Conservation (phyloP, 2,888 invertebrate genomes). For the Acanthosepion esculentum region DNA sequence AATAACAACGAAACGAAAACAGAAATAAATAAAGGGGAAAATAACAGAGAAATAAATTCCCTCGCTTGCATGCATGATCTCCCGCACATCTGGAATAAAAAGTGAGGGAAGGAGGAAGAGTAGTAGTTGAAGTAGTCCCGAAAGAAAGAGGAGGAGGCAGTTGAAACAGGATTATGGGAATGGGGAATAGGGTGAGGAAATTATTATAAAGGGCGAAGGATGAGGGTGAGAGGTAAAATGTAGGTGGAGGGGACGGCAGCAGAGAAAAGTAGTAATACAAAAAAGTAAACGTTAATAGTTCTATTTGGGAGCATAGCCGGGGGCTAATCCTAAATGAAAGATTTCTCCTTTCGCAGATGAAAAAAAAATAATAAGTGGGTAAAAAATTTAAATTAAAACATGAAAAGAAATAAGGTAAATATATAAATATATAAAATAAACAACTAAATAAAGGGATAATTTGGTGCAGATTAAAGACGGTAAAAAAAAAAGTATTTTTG, state of each 20-base stretch:
- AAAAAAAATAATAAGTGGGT: neutral
- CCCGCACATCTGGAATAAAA: neutral
- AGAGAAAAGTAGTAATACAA: neutral
- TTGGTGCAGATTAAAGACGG: neutral
- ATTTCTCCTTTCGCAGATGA: neutral
- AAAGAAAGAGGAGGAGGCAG: neutral
- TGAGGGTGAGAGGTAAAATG: neutral
- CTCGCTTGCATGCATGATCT: neutral
- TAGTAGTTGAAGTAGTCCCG: neutral
- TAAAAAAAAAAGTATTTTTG: neutral
- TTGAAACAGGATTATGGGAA: neutral
- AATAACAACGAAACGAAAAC: neutral
- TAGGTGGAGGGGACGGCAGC: neutral
- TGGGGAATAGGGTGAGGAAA: neutral
- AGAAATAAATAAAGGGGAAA: neutral
- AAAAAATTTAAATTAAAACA: neutral
- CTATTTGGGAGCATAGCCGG: neutral
- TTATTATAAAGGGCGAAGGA: neutral
- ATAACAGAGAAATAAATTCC: neutral
- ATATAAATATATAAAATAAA: neutral
- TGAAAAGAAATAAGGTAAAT: neutral
- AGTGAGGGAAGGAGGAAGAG: neutral
- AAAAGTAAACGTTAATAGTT: neutral
- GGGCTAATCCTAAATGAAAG: conserved; percentile 13
- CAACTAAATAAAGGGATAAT: neutral